These are phyloP conservation scores for Phrixothrix hirtus DNA, from an alignment of 2,888 invertebrate genomes.

Conservation along the genomic window DNA sequence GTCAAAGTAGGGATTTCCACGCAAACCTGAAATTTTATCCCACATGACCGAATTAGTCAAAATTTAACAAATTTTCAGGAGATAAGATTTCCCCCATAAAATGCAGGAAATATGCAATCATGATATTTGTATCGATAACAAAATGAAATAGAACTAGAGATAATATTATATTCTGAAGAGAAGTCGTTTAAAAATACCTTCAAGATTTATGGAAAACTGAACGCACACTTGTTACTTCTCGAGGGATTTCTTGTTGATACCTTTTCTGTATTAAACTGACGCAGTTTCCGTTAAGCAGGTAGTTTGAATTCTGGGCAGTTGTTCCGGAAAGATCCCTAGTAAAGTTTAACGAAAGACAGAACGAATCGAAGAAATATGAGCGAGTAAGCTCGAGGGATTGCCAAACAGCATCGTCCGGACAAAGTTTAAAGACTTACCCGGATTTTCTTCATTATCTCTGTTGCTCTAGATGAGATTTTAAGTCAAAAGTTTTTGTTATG, in stretches of 20 bases:
- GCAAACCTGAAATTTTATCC: no score
- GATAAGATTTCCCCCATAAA: no score
- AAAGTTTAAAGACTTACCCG: conserved; percentile 25
- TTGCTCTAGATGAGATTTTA: no score
- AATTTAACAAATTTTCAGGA: no score
- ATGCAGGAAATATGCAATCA: no score
- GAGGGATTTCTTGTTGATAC: conserved; percentile 20
- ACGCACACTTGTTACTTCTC: conserved; percentile 19
- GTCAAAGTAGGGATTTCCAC: no score
- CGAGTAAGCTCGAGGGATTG: conserved; percentile 28
- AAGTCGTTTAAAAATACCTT: conserved; percentile 7
- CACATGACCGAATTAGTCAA: no score
- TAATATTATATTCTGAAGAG: background rate
- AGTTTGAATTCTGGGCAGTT: conserved; percentile 29
- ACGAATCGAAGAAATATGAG: conserved; percentile 31
- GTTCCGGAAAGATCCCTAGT: conserved; percentile 17
- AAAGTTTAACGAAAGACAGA: conserved; percentile 27
- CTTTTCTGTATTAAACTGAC: conserved; percentile 14
- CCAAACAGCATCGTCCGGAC: conserved; percentile 30
- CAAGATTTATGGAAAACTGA: conserved; percentile 15
- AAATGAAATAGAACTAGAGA: no score
- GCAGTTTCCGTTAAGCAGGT: conserved; percentile 22
- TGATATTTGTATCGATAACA: no score
- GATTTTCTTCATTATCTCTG: conserved; percentile 33
- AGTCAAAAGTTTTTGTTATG: no score